These are phyloP conservation scores for Syrrhaptes paradoxus DNA, from an alignment of 2,113 vertebrate genomes.

Conservation along the genomic window DNA sequence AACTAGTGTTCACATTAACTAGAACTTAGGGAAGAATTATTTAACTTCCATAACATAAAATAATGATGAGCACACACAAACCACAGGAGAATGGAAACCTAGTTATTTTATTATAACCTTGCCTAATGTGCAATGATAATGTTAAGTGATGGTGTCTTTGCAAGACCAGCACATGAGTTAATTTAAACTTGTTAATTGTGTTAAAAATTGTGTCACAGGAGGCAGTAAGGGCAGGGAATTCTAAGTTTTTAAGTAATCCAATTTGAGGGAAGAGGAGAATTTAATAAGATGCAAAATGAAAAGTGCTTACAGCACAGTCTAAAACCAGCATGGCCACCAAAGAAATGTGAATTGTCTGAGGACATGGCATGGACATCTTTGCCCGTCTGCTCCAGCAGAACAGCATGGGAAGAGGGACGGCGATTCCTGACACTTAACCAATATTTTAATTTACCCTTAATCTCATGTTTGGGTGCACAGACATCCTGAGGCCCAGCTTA, in stretches of 20 bases:
- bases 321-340: background rate
- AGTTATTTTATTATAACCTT: conserved; percentile 34
- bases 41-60: conserved; percentile 34
- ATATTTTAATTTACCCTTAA: background rate
- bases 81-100: conserved; percentile 13
- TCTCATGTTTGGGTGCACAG: background rate
- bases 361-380: background rate
- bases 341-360: background rate
- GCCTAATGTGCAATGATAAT: background rate
- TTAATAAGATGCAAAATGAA: background rate
- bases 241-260: conserved; percentile 34
- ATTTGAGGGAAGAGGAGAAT: background rate
- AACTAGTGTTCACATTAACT: background rate
- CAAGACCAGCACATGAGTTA: background rate
- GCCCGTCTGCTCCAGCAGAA: background rate
- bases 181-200: conserved; percentile 37
- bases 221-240: conserved; percentile 25
- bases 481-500: background rate
- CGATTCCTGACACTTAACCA: background rate
- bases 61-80: background rate
- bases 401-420: background rate
- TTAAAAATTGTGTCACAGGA: conserved; percentile 28
- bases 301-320: background rate
- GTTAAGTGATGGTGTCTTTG: conserved; percentile 11
- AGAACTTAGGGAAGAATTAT: conserved; percentile 8